Evolutionary conservation across 1,140 invertebrate genomes (phyloP), one percentile per base, ranked within the genome.

Genomic region (Drosophila ananassae): DNA sequence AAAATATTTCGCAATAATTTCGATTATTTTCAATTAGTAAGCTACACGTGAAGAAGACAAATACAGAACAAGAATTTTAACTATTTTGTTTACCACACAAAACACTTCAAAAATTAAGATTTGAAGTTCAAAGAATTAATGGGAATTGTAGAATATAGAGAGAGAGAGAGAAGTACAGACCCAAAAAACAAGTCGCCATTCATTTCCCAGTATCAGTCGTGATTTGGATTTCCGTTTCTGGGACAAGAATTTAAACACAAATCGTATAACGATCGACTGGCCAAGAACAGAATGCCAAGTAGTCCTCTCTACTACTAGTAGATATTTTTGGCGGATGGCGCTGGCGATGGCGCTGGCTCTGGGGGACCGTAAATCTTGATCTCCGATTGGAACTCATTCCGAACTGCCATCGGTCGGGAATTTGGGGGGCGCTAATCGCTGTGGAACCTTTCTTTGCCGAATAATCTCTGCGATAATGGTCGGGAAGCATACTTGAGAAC

Each of bases 141-240:
- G 24, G 7, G 13, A 9, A 10, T 47, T 2, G 2, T 9, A 13
- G n/a, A 41, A 39, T 77, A 82, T 81, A 53, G 63, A 25, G 54
- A 54, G 17, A 17, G 17, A 17, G 17, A 17, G 17, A 17, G 17
- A 17, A 22, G 63, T 87, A 85, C 82, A 67, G 50, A 87, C 83
- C 82, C 74, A 24, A 78, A 89, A 77, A 87, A 79, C 63, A 89
- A 87, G 79, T 71, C 79, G 79, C 79, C 83, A 87, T 79, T 87
- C 79, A 87, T 87, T 87, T 89, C 83, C 63, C 47, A 66, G 83
- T 87, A 87, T 79, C 66, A 75, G 44, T 58, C 58, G 51, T 34
- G 52, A 28, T 55, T 46, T 39, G 25, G 64, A 69, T 50, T 71
- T 71, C 64, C 67, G 67, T 37, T 41, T 41, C 30, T 13, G 30